A percentile compares a stretch with the other conserved stretches of the same genome.
Evolutionary conservation across 2,888 invertebrate species (phyloP).

Genomic region (Amphipyra tragopoginis): DNA sequence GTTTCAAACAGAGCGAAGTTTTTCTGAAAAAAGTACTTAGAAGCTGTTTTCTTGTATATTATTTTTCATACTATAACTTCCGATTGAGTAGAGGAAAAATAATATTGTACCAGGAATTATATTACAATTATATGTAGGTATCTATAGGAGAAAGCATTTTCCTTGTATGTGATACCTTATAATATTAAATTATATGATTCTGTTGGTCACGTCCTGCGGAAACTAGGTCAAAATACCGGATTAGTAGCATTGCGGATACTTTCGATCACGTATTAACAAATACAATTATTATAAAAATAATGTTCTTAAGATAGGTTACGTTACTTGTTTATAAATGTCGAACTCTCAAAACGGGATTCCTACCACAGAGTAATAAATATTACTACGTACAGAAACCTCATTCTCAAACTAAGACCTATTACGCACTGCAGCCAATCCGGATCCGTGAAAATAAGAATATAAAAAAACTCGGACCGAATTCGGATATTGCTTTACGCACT

Average conservation of each 20-base stretch:
- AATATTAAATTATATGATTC: slow-evolving; percentile 32
- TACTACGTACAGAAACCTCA: too few species aligned
- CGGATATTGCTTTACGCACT: too few species aligned
- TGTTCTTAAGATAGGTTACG: too few species aligned
- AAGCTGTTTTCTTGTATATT: neutral
- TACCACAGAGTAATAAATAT: too few species aligned
- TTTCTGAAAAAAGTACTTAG: too few species aligned
- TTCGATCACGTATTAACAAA: slow-evolving; percentile 15
- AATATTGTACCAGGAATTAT: slow-evolving; percentile 23
- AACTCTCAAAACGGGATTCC: too few species aligned
- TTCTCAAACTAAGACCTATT: too few species aligned
- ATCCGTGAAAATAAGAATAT: too few species aligned
- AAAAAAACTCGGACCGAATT: too few species aligned
- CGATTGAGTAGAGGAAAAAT: slow-evolving; percentile 11
- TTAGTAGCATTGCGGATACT: slow-evolving; percentile 26
- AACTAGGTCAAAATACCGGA: slow-evolving; percentile 43
- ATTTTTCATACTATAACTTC: neutral
- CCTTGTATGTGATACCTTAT: slow-evolving; percentile 29
- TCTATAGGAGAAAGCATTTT: slow-evolving; percentile 28
- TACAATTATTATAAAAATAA: neutral
- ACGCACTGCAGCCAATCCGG: too few species aligned
- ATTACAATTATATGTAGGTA: slow-evolving; percentile 18
- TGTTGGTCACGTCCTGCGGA: slow-evolving; percentile 25
- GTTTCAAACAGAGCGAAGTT: too few species aligned
- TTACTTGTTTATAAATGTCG: too few species aligned